Percentiles rank a stretch among this genome's conserved stretches.
These are phyloP conservation scores for Drosophila equinoxialis DNA, from an alignment of 1,140 invertebrate species.

Conservation along the genomic window DNA sequence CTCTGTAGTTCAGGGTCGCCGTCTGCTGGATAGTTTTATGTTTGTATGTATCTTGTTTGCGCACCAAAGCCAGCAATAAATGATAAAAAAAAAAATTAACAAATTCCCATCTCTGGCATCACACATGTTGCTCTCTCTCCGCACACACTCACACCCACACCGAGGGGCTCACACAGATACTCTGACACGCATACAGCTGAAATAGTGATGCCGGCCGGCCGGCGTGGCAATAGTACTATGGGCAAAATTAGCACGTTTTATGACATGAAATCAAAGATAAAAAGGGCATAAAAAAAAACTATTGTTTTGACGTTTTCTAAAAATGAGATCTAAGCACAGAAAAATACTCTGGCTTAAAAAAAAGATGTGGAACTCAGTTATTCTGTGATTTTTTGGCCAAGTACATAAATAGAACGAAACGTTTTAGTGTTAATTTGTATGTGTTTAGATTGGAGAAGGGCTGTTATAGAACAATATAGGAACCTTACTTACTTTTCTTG, in stretches of 20 bases:
- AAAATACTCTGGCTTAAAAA: too few species aligned
- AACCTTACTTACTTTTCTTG: too few species aligned
- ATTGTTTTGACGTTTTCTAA: too few species aligned
- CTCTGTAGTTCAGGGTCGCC: neutral
- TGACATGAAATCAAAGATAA: too few species aligned
- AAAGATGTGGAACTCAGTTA: too few species aligned
- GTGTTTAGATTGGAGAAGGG: too few species aligned
- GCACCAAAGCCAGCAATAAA: neutral
- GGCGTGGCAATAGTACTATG: neutral
- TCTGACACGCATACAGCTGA: conserved; percentile 21
- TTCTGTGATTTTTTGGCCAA: too few species aligned
- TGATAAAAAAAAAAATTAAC: conserved; percentile 17
- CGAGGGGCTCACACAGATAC: neutral
- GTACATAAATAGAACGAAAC: too few species aligned
- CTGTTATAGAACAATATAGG: too few species aligned
- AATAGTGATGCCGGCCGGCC: conserved; percentile 65
- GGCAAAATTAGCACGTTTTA: neutral
- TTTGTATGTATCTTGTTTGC: conserved; percentile 34
- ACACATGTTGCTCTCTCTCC: conserved; percentile 26
- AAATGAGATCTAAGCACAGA: too few species aligned
- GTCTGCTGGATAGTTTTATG: conserved; percentile 23
- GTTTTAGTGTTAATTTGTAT: too few species aligned
- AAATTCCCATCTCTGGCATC: conserved; percentile 35
- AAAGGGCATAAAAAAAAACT: too few species aligned
- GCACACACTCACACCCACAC: conserved; percentile 17